Evolutionary conservation across 2,113 vertebrate genomes (phyloP).

Genomic region (Macquaria ambigua): DNA sequence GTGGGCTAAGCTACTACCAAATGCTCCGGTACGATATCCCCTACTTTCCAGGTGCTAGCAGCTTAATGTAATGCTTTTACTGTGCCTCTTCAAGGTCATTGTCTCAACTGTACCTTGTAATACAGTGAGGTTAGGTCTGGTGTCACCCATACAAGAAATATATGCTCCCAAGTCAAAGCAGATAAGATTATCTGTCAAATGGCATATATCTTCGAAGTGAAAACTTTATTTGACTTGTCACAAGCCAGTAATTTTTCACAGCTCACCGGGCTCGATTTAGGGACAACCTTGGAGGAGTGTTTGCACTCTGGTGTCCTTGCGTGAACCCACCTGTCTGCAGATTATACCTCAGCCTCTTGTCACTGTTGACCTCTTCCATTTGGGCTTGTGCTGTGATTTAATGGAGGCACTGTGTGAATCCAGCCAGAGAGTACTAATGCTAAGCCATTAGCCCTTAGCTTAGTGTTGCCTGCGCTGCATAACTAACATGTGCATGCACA

Average conservation of each 20-base stretch:
- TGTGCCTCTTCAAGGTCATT: constrained; percentile 8
- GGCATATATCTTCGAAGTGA: constrained; percentile 23
- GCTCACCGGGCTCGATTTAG: constrained; percentile 33
- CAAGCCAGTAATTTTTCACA: constrained; percentile 29
- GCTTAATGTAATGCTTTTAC: constrained; percentile 10
- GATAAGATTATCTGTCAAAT: constrained; percentile 55
- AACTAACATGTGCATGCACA: background rate
- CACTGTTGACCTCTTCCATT: constrained; percentile 55
- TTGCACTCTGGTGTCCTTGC: constrained; percentile 33
- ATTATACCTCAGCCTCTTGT: constrained; percentile 45
- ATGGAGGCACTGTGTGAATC: constrained; percentile 27
- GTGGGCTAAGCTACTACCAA: background rate
- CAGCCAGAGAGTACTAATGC: constrained; percentile 23
- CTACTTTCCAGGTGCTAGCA: background rate
- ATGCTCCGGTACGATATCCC: background rate
- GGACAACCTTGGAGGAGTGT: constrained; percentile 36
- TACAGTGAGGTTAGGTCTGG: background rate
- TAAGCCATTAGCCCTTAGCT: background rate
- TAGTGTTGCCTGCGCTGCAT: constrained; percentile 7
- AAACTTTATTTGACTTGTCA: constrained; percentile 55
- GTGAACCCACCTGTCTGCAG: constrained; percentile 47
- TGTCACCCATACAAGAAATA: constrained; percentile 36
- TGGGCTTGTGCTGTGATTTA: constrained; percentile 61
- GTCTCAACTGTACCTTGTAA: background rate
- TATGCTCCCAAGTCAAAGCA: constrained; percentile 12